Evolutionary conservation across 2,797 vertebrate genomes (phyloP), one percentile per base, ranked within the genome.

Genomic region (Thaleichthys pacificus): DNA sequence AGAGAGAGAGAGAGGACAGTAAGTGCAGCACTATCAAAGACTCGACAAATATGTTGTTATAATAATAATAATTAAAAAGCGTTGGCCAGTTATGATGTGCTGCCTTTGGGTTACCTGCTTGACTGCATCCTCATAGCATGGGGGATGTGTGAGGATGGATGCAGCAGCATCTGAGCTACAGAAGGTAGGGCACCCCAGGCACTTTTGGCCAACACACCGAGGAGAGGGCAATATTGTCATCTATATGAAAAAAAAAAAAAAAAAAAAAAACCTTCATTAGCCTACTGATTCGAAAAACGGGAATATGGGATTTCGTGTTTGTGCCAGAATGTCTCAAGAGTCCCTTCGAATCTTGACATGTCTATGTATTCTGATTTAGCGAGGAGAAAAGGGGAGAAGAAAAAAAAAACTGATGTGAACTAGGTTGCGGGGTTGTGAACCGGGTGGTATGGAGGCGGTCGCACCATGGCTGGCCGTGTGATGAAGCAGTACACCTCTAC

Each of bases 71-170:
- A 32, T 6, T 26, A 61, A 70, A 66, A 61, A 28, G 42, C 42
- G 85, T 49, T 81, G 82, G 80, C 82, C 85, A 88, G 84, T 82
- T 81, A 82, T 74, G 70, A 60, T 78, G 78, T 79, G 71, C 57
- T 74, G 66, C 74, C 85, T 87, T 75, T 80, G 80, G 82, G 90
- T 95, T 96, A 97, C 96, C 96, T 98, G 96, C 91, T 97, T 96
- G 73, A 98, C 92, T 91, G 96, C 96, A 92, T 98, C 96, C 93
- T 97, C 95, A 89, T 97, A 97, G 87, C 95, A 94, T 77, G 96
- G 96, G 89, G 96, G 96, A 90, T 96, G 96, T 90, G 95, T 95
- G 93, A 93, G 87, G 89, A 95, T 93, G 82, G 94, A 92, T 89
- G 93, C 92, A 84, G 93, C 86, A 89, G 94, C 91, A 82, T 90